Evolutionary conservation across 2,113 vertebrate genomes (phyloP), one percentile per base, ranked within the genome.

Genomic region (Erythrocercus mccallii): DNA sequence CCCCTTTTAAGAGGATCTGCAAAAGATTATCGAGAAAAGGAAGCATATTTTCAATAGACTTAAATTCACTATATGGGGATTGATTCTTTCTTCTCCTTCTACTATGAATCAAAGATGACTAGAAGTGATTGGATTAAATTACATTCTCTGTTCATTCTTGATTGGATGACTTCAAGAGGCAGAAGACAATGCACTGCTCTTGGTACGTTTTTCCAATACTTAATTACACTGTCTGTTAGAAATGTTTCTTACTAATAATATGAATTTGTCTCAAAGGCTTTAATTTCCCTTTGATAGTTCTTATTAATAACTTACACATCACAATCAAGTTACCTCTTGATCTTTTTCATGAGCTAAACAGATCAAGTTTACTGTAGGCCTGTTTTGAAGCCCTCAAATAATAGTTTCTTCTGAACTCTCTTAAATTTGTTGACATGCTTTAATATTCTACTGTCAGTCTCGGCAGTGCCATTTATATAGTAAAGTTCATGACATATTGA

Each of bases 401-500:
- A 58, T 5, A 73, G 56, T 81, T 95, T 62, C 35, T 88, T 86
- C 64, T 56, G 64, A 86, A 50, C 15, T 44, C 31, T 66, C 58
- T 69, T 88, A 72, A 73, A 88, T 88, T 96, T 80, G 77, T 93
- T 95, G 76, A 88, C 64, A 51, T 73, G 64, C 12, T 93, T 91
- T 90, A 92, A 93, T 93, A 93, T 95, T 89, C 65, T 81, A 71
- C 65, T 71, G 65, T 57, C 58, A 90, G 79, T 71, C 68, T 86
- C 74, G 78, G 56, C 60, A 86, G 81, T 78, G 82, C 22, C 76
- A 76, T 95, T 94, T 95, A 66, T 94, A 78, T 14, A 90, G 68
- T 77, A 83, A 93, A 86, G 90, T 94, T 95, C 90, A 90, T 80
- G 91, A 87, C 85, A 82, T 93, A 91, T 95, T 94, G 93, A 94